Conservation (phyloP, 2,888 invertebrate genomes). For the Aphidoletes aphidimyza region DNA sequence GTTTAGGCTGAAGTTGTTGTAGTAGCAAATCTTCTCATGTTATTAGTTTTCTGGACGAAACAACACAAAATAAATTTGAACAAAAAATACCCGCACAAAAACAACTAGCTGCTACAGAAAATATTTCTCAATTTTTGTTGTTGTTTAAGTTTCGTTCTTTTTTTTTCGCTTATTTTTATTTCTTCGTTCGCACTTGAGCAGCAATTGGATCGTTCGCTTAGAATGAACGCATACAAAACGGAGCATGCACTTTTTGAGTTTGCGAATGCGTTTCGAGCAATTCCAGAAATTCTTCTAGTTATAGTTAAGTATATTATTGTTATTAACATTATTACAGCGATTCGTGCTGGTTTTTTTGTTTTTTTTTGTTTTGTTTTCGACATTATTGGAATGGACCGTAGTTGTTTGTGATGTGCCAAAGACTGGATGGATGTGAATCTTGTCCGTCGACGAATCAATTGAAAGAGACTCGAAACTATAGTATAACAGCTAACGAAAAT, state of each 20-base stretch:
- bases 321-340: constrained; percentile 34
- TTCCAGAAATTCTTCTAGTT: constrained; percentile 45
- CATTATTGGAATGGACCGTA: constrained; percentile 12
- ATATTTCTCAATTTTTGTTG: neutral
- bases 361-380: neutral
- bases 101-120: too few relatives aligned
- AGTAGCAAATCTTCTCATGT: constrained; percentile 37
- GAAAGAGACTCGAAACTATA: neutral
- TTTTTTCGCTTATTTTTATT: constrained; percentile 22
- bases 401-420: neutral
- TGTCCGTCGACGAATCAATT: neutral
- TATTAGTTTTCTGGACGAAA: constrained; percentile 51
- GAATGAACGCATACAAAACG: neutral
- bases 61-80: constrained; percentile 3
- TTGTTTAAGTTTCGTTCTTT: neutral
- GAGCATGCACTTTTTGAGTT: neutral
- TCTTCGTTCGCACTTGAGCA: neutral
- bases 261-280: constrained; percentile 9
- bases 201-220: neutral
- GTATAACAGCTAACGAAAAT: too few relatives aligned
- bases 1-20: constrained; percentile 1
- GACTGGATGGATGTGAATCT: constrained; percentile 3
- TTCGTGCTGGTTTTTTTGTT: neutral
- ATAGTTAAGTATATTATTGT: constrained; percentile 30
- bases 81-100: too few relatives aligned